These are phyloP conservation scores for Trissoscelio sp. DNA, from an alignment of 2,888 invertebrate genomes.

Conservation along the genomic window DNA sequence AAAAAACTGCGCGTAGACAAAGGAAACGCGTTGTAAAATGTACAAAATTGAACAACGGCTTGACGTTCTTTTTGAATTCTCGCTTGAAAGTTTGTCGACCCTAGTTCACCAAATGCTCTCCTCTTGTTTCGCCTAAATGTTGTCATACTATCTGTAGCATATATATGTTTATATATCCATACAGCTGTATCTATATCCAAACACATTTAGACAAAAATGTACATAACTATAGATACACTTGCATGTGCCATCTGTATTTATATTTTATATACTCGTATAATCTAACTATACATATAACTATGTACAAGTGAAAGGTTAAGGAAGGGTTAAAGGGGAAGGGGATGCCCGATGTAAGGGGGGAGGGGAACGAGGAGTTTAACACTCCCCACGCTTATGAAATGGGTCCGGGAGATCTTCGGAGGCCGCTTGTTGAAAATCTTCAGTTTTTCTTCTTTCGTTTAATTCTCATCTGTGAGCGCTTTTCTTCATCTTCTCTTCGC, in stretches of 20 bases:
- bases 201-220: slow-evolving; percentile 48
- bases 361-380: slow-evolving; percentile 12
- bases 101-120: slow-evolving; percentile 55
- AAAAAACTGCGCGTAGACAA: slow-evolving; percentile 55
- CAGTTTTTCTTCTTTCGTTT: slow-evolving; percentile 14
- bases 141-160: slow-evolving; percentile 72
- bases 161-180: slow-evolving; percentile 71
- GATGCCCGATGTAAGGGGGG: slow-evolving; percentile 35
- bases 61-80: background rate
- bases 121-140: slow-evolving; percentile 71
- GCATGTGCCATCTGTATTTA: slow-evolving; percentile 73
- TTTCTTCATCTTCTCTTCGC: slow-evolving; percentile 25
- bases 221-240: slow-evolving; percentile 69
- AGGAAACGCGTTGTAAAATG: slow-evolving; percentile 47
- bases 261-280: slow-evolving; percentile 75
- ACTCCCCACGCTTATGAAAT: slow-evolving; percentile 29
- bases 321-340: slow-evolving; percentile 59
- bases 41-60: slow-evolving; percentile 53
- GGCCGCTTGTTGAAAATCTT: slow-evolving; percentile 39
- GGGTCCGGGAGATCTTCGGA: slow-evolving; percentile 60
- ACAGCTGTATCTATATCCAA: slow-evolving; percentile 70
- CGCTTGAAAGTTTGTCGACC: slow-evolving; percentile 2
- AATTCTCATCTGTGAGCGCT: background rate
- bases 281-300: slow-evolving; percentile 84
- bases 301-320: slow-evolving; percentile 79